Evolutionary conservation across 2,797 vertebrate genomes (phyloP).

Genomic region (Hapalemur alaotrensis): DNA sequence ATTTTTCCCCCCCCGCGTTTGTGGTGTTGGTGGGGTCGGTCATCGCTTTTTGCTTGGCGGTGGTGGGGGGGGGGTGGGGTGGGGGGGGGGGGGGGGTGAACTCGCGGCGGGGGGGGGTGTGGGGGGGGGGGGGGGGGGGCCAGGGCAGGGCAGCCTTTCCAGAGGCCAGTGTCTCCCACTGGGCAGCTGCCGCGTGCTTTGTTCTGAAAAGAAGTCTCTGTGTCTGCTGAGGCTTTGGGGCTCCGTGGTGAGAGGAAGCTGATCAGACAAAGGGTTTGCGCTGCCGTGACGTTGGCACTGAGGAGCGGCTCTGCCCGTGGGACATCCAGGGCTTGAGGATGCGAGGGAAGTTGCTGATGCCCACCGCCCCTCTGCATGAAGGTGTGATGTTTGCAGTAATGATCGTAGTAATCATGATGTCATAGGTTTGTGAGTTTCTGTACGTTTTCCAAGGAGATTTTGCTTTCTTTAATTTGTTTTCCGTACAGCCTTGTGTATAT

Average conservation of each 20-base stretch:
- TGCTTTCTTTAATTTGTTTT: background rate
- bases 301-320: background rate
- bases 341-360: accelerated
- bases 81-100: too few relatives aligned
- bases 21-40: too few relatives aligned
- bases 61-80: too few relatives aligned
- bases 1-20: too few relatives aligned
- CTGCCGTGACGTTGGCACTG: background rate
- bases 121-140: too few relatives aligned
- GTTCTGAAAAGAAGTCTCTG: background rate
- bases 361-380: background rate
- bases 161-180: background rate
- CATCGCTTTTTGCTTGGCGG: too few relatives aligned
- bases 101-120: too few relatives aligned
- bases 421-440: background rate
- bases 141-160: background rate
- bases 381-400: background rate
- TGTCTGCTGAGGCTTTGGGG: background rate
- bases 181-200: accelerated
- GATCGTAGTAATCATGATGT: background rate
- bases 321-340: too few relatives aligned
- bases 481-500: background rate
- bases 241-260: background rate
- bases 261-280: accelerated
- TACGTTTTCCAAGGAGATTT: background rate